Percentiles rank a stretch among this genome's conserved stretches.
phyloP scores from a whole-genome alignment of 2,888 invertebrate species.

The Boloria euphrosyne region DNA sequence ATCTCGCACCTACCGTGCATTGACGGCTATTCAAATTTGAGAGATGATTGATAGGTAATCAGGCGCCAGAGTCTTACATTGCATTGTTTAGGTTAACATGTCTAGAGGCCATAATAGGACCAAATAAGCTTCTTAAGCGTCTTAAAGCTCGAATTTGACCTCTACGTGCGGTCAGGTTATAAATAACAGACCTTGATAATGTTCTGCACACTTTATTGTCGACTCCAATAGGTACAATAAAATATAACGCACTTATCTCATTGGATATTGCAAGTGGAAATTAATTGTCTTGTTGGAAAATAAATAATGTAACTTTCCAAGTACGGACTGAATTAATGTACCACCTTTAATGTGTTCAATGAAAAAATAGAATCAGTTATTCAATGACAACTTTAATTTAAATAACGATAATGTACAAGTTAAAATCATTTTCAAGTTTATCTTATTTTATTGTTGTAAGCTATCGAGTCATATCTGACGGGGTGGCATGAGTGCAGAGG shows the following conservation, averaged over 20 bases:
- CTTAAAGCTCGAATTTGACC: conserved; percentile 46
- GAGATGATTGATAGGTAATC: conserved; percentile 53
- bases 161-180: conserved; percentile 45
- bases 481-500: conserved; percentile 64
- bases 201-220: conserved; percentile 42
- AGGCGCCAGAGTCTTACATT: conserved; percentile 50
- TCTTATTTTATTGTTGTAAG: conserved; percentile 17
- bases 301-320: conserved; percentile 20
- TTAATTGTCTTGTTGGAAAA: conserved; percentile 39
- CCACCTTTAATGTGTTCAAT: neutral
- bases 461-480: conserved; percentile 53
- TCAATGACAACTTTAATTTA: neutral
- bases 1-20: conserved; percentile 48
- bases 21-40: conserved; percentile 55
- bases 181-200: conserved; percentile 48
- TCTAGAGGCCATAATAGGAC: conserved; percentile 49
- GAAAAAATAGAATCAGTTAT: neutral
- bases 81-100: conserved; percentile 53
- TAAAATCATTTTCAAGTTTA: neutral
- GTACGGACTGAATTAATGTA: neutral
- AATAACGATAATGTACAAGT: neutral
- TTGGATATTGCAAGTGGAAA: conserved; percentile 41
- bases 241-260: conserved; percentile 42
- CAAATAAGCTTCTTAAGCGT: conserved; percentile 42
- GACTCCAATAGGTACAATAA: conserved; percentile 41